Base-by-base conservation (phyloP, 2,888 invertebrate species). In the Micoletzkya japonica region DNA sequence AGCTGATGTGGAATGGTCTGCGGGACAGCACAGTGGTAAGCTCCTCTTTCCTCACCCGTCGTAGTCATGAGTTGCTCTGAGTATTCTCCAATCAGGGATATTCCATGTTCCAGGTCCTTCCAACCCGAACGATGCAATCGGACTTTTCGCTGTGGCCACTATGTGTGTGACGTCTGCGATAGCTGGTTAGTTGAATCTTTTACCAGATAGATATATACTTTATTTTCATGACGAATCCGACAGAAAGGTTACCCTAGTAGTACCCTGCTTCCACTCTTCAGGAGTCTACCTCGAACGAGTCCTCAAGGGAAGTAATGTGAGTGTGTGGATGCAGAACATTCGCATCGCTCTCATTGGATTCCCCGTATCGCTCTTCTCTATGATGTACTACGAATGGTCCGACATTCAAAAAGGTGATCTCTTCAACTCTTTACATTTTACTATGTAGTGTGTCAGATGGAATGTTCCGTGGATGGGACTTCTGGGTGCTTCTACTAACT, bases 201-300 rank as follows among this genome's bases (percentile, higher is more conserved):
- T 36, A 26, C 2, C 30, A 20, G 24, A n/a, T 20, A n/a, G 7
- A 24, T 6, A 52, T 6, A 20, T 7, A 52, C 24, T 14, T 6
- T n/a, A 24, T 7, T 52, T 17, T 39, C 39, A 7, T 17, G 39
- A 10, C 39, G 39, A 17, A 39, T 39, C 39, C 37, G 24, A n/a
- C n/a, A n/a, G n/a, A n/a, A n/a, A n/a, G n/a, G n/a, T n/a, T n/a
- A n/a, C n/a, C n/a, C n/a, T n/a, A n/a, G n/a, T n/a, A n/a, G 39
- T 34, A 14, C 37, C 20, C n/a, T 37, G 36, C 36, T 54, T 52
- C 24, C 34, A 4, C 50, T 39, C 32, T 58, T 39, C 56, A 81
- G 97, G 97, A 36, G 93, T 97, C 73, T 98, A 94, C 87, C 95
- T 98, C 87, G 97, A 98, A 87, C 96, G 95, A 89, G 94, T 97